A percentile compares a stretch with the other conserved stretches of the same genome.
Evolutionary conservation across 1,140 invertebrate genomes (phyloP).

Genomic region (Pectinophora gossypiella): DNA sequence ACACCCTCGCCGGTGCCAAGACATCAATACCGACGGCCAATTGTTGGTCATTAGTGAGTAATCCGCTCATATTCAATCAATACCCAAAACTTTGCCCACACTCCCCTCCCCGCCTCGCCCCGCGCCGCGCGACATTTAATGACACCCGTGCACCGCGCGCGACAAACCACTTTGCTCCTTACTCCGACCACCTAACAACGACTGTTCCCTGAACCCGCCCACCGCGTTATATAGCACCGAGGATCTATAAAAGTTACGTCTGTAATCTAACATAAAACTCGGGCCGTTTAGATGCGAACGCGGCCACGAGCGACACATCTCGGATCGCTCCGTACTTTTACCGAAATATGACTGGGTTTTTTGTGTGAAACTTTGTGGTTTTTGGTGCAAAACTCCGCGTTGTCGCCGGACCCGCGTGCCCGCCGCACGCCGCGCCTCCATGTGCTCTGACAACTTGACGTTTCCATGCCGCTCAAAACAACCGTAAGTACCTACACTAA

Average conservation of each 20-base stretch:
- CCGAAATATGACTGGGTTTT: slow-evolving; percentile 64
- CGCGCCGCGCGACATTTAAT: slow-evolving; percentile 73
- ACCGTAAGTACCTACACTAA: slow-evolving; percentile 51
- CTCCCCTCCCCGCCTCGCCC: slow-evolving; percentile 61
- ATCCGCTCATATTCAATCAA: slow-evolving; percentile 75
- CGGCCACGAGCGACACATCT: slow-evolving; percentile 73
- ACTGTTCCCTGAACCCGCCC: slow-evolving; percentile 52
- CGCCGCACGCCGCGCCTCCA: slow-evolving; percentile 37
- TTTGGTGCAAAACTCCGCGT: slow-evolving; percentile 41
- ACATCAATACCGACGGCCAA: slow-evolving; percentile 47
- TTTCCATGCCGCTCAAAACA: slow-evolving; percentile 33
- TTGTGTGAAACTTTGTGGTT: slow-evolving; percentile 55
- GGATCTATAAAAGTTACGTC: slow-evolving; percentile 76
- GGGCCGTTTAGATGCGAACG: slow-evolving; percentile 75
- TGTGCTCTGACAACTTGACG: slow-evolving; percentile 41
- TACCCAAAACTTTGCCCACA: slow-evolving; percentile 74
- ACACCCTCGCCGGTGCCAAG: too few relatives aligned
- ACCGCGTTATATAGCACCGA: slow-evolving; percentile 75
- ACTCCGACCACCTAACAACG: slow-evolving; percentile 36
- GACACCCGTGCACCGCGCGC: slow-evolving; percentile 63
- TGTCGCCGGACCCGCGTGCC: slow-evolving; percentile 17
- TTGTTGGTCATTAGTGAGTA: slow-evolving; percentile 72
- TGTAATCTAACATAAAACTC: slow-evolving; percentile 76
- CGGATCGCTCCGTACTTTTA: slow-evolving; percentile 72
- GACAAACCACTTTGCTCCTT: slow-evolving; percentile 48